Base-by-base conservation (phyloP, 2,113 vertebrate species). In the Etheostoma cragini region DNA sequence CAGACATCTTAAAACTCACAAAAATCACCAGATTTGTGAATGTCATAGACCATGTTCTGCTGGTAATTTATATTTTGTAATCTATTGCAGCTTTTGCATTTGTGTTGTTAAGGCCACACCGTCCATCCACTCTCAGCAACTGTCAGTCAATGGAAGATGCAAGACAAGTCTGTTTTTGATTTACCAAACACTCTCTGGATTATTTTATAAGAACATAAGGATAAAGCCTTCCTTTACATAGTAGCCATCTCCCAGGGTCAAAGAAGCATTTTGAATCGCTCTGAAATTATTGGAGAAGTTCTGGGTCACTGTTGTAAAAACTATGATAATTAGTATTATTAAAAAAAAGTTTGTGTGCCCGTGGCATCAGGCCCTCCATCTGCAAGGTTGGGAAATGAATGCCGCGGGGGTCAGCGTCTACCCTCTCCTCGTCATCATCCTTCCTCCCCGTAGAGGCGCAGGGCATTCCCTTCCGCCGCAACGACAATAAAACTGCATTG, bases 201-300 rank as follows among this genome's bases (percentile, higher is more conserved):
- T 13, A 16, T 38, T 54, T 46, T 6, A 15, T 11, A 14, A 14
- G 19, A 81, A 61, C 19, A 72, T 21, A 5, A 22, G n/a, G 47
- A 66, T 26, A 19, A 62, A 35, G 19, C n/a, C 7, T 56, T 24
- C 8, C 56, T 64, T 71, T 50, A 63, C 14, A 45, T 33, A 14
- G n/a, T 24, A 12, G 24, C n/a, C 19, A 33, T 56, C 17, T 46
- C 19, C 8, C 67, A 46, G 21, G 12, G n/a, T 60, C 12, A 66
- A 54, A 26, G n/a, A 66, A 49, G 35, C 35, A 33, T 54, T 78
- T n/a, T 54, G 19, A 35, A 17, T 72, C 46, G 24, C 45, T 71
- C 54, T 15, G 6, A 42, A 38, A 42, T 22, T 1, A 22, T 63
- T 73, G 8, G 11, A 53, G 52, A 61, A 35, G 33, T 21, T 63